Conservation (phyloP, 2,797 vertebrate genomes). For the Anguilla megastoma region DNA sequence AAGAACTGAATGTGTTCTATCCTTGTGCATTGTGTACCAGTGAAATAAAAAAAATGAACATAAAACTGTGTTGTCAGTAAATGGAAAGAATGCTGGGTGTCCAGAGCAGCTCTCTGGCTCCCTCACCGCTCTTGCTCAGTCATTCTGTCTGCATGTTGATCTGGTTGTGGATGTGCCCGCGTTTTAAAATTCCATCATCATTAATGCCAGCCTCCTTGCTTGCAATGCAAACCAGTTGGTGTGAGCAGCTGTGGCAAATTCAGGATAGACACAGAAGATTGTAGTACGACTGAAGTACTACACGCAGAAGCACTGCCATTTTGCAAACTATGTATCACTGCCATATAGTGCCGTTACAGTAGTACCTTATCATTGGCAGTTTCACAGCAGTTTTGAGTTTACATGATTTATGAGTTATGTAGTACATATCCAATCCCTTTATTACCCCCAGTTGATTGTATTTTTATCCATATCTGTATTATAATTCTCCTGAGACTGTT, state of each 20-base stretch:
- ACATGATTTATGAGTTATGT: neutral
- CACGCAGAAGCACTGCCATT: neutral
- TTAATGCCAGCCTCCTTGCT: neutral
- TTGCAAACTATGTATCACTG: neutral
- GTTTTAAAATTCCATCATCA: neutral
- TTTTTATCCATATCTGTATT: neutral
- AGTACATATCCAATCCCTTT: neutral
- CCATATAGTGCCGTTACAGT: neutral
- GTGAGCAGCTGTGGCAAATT: neutral
- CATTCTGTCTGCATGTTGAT: neutral
- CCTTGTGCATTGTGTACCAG: neutral
- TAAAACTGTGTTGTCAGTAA: neutral
- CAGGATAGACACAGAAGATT: neutral
- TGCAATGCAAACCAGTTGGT: neutral
- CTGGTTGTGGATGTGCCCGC: neutral
- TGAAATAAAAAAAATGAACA: neutral
- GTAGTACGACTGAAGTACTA: too few species aligned
- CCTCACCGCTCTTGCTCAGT: neutral
- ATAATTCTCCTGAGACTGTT: neutral
- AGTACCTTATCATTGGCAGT: neutral
- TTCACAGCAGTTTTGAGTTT: neutral
- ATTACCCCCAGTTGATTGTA: neutral
- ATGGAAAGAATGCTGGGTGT: neutral
- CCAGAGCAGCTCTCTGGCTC: neutral
- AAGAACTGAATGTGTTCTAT: conserved; percentile 12